Evolutionary conservation across 2,888 invertebrate species (phyloP).

Genomic region (Synergus gifuensis): DNA sequence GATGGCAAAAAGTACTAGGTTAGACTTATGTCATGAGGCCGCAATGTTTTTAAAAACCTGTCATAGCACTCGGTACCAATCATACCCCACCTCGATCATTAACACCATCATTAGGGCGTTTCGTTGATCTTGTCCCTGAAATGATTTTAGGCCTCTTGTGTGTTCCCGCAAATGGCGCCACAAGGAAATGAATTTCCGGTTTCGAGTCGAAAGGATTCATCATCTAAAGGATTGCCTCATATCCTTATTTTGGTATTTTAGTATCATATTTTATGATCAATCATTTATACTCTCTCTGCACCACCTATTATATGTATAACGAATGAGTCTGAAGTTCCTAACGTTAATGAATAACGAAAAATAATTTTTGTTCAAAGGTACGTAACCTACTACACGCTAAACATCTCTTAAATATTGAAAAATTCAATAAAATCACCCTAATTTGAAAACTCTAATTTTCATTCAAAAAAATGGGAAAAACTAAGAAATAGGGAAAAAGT

Average conservation of each 20-base stretch:
- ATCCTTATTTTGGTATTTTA: background rate
- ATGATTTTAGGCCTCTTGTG: constrained; percentile 26
- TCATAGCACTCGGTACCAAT: constrained; percentile 43
- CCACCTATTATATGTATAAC: too few species aligned
- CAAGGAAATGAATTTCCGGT: constrained; percentile 49
- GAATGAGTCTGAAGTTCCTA: too few species aligned
- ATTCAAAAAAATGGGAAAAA: too few species aligned
- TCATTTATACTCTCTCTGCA: too few species aligned
- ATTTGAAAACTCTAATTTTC: too few species aligned
- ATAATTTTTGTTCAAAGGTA: too few species aligned
- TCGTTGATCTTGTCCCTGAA: background rate
- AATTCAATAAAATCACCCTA: too few species aligned
- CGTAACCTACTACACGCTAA: too few species aligned
- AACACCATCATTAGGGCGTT: constrained; percentile 50
- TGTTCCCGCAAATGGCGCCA: constrained; percentile 35
- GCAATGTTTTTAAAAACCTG: constrained; percentile 46
- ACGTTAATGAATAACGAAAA: too few species aligned
- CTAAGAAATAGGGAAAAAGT: too few species aligned
- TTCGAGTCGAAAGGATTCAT: constrained; percentile 41
- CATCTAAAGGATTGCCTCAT: background rate
- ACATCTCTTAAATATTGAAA: too few species aligned
- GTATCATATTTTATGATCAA: too few species aligned
- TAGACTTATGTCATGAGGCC: constrained; percentile 45
- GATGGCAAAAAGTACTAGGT: constrained; percentile 63
- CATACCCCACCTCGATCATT: constrained; percentile 55